phyloP scores from a whole-genome alignment of 2,113 vertebrate species.

The Psophia crepitans region DNA sequence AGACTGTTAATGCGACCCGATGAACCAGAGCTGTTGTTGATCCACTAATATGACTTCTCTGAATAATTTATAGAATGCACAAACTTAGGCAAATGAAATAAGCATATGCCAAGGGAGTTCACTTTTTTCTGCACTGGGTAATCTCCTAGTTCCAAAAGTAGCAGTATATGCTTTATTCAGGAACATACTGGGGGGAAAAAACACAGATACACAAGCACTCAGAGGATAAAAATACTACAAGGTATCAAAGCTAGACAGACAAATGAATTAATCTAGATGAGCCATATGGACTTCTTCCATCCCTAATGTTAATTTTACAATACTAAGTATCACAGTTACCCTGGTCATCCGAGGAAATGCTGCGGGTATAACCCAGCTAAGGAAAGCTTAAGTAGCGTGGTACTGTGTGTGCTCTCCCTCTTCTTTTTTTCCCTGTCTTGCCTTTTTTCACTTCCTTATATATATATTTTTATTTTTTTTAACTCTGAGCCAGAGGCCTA shows the following conservation, averaged over 20 bases:
- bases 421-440: background rate
- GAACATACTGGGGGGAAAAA: background rate
- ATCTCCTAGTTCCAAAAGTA: background rate
- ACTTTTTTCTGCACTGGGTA: background rate
- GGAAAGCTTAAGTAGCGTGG: background rate
- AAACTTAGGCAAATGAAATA: background rate
- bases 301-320: background rate
- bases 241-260: background rate
- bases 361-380: background rate
- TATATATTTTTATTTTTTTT: background rate
- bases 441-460: background rate
- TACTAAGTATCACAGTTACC: background rate
- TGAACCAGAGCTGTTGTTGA: background rate
- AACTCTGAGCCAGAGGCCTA: background rate
- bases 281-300: background rate
- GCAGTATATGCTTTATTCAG: background rate
- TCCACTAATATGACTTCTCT: constrained; percentile 12
- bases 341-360: background rate
- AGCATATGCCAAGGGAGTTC: background rate
- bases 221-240: constrained; percentile 6
- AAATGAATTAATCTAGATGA: background rate
- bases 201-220: background rate
- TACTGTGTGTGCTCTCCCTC: background rate
- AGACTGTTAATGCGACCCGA: constrained; percentile 5
- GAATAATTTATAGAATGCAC: background rate